A percentile compares a stretch with the other conserved stretches of the same genome.
Conservation (phyloP, 2,888 invertebrate genomes). For the Siphlonurus alternatus region DNA sequence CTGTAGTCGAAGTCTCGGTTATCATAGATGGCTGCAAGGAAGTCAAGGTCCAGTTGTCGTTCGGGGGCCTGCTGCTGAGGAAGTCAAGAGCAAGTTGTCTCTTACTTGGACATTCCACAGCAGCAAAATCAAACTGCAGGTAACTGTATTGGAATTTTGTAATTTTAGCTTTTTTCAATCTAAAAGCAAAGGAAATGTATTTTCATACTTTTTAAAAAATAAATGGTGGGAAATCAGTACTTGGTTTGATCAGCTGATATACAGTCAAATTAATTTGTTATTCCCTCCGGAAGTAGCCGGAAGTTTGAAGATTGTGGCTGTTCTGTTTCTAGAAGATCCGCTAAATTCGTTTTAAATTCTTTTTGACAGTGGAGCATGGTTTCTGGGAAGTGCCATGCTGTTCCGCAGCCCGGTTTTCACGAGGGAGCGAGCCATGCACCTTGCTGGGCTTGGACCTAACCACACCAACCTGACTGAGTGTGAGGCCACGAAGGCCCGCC, state of each 20-base stretch:
- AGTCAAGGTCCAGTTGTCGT: constrained; percentile 35
- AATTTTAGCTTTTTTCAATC: too few species aligned
- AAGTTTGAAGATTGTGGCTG: too few species aligned
- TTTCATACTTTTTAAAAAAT: too few species aligned
- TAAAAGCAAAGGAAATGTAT: too few species aligned
- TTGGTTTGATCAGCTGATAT: too few species aligned
- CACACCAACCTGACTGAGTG: constrained; percentile 30
- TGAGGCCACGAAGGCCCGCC: constrained; percentile 19
- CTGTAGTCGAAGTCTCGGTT: constrained; percentile 38
- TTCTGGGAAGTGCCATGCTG: constrained; percentile 34
- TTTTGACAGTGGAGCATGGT: constrained; percentile 26
- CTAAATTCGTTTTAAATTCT: too few species aligned
- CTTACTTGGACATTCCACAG: constrained; percentile 31
- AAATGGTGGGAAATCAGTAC: too few species aligned
- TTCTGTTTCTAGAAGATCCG: too few species aligned
- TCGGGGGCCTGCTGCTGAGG: constrained; percentile 25
- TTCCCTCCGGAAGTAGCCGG: too few species aligned
- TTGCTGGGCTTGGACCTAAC: constrained; percentile 36
- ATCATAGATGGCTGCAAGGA: constrained; percentile 41
- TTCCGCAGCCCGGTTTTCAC: constrained; percentile 38
- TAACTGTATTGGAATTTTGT: too few species aligned
- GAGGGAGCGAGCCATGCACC: constrained; percentile 33
- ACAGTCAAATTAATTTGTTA: too few species aligned
- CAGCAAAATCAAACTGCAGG: background rate
- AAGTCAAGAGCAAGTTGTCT: constrained; percentile 38